A percentile compares a stretch with the other conserved stretches of the same genome.
Evolutionary conservation across 2,113 vertebrate genomes (phyloP).

Genomic region (Callaeas wilsoni): DNA sequence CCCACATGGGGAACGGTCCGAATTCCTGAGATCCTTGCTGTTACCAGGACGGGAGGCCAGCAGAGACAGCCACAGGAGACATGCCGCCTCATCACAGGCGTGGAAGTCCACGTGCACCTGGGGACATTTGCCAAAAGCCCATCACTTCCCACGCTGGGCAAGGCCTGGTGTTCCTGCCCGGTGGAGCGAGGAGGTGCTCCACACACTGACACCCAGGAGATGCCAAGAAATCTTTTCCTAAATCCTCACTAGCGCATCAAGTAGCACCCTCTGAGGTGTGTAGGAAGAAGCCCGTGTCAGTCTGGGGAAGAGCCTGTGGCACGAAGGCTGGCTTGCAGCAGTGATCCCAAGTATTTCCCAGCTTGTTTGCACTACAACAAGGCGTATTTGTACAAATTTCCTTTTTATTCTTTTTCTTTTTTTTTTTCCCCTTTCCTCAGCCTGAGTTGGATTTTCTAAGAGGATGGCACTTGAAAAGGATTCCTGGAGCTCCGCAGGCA

Average conservation of each 20-base stretch:
- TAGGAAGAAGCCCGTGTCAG: background rate
- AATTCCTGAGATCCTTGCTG: background rate
- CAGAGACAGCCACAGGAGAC: background rate
- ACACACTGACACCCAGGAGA: background rate
- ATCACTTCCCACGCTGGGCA: background rate
- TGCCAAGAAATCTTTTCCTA: background rate
- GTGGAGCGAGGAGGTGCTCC: background rate
- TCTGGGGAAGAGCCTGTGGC: background rate
- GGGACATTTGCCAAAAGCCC: background rate
- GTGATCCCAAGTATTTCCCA: background rate
- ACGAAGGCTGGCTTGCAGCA: fast-evolving
- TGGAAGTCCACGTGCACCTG: background rate
- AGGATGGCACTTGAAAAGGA: constrained; percentile 44
- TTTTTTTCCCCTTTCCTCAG: fast-evolving
- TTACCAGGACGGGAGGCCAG: background rate
- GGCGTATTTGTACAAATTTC: background rate
- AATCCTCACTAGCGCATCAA: background rate
- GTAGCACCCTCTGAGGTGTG: background rate
- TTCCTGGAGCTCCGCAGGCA: background rate
- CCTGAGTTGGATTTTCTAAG: background rate
- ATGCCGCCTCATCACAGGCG: background rate
- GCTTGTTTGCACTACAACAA: background rate
- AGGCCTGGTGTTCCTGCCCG: background rate
- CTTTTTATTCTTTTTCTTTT: background rate
- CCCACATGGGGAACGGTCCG: fast-evolving